Evolutionary conservation across 2,797 vertebrate species (phyloP).

Genomic region (Fringilla coelebs): DNA sequence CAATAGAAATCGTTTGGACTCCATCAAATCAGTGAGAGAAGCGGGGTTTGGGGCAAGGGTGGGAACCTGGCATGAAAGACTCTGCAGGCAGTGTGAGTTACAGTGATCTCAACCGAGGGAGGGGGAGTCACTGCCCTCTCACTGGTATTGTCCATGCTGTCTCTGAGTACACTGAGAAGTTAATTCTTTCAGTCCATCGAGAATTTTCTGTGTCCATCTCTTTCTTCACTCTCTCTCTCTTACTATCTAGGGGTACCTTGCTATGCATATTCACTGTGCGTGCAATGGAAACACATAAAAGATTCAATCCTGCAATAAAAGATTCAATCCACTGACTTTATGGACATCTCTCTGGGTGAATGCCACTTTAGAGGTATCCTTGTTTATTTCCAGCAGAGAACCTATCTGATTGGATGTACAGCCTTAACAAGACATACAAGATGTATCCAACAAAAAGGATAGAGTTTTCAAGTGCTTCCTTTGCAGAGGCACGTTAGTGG

Average conservation of each 20-base stretch:
- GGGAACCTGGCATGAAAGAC: background rate
- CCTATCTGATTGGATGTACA: background rate
- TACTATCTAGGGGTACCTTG: background rate
- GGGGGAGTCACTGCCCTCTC: background rate
- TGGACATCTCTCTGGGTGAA: background rate
- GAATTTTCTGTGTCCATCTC: background rate
- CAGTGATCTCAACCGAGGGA: background rate
- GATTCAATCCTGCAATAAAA: background rate
- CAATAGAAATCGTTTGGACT: slow-evolving; percentile 74
- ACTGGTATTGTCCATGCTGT: background rate
- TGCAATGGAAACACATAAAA: background rate
- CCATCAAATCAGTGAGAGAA: slow-evolving; percentile 76
- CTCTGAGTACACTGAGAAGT: background rate
- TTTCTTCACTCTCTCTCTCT: background rate
- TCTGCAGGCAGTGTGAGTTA: background rate
- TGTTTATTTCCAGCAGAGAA: background rate
- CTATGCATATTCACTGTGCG: background rate
- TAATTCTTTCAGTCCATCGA: background rate
- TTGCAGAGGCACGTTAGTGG: background rate
- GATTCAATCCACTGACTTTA: background rate
- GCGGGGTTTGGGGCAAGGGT: background rate
- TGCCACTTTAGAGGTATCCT: background rate
- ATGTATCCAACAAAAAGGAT: background rate
- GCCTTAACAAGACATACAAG: background rate
- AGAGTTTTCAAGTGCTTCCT: background rate